These are phyloP conservation scores for Chaetodon auriga DNA, from an alignment of 2,113 vertebrate species.

Conservation along the genomic window DNA sequence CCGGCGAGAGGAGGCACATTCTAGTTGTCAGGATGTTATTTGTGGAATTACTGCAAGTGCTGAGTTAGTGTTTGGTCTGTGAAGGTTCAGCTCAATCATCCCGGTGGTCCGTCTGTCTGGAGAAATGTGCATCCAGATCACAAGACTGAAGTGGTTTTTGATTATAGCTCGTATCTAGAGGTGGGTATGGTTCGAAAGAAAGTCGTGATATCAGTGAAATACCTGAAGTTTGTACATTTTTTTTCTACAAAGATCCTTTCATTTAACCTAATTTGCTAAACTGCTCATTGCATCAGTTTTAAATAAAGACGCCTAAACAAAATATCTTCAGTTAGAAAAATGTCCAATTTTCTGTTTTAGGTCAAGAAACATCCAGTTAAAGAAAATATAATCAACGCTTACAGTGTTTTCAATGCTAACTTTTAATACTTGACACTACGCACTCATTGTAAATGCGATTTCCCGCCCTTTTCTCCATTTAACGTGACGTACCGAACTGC, in stretches of 20 bases:
- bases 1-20: background rate
- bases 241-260: background rate
- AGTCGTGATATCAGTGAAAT: background rate
- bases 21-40: slow-evolving; percentile 17
- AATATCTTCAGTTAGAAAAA: background rate
- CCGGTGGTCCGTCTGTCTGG: slow-evolving; percentile 25
- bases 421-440: background rate
- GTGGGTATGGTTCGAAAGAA: background rate
- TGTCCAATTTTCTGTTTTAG: background rate
- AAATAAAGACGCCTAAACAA: background rate
- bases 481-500: no score
- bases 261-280: background rate
- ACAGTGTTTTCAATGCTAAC: no score
- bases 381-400: no score
- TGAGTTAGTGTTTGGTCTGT: slow-evolving; percentile 31
- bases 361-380: background rate
- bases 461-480: background rate
- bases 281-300: background rate
- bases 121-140: slow-evolving; percentile 13
- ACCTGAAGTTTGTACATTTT: background rate
- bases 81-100: slow-evolving; percentile 42
- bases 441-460: background rate
- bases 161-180: background rate
- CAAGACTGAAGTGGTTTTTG: slow-evolving; percentile 18
- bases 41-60: slow-evolving; percentile 8